Conservation (phyloP, 2,113 vertebrate species). For the Aegotheles bennettii region DNA sequence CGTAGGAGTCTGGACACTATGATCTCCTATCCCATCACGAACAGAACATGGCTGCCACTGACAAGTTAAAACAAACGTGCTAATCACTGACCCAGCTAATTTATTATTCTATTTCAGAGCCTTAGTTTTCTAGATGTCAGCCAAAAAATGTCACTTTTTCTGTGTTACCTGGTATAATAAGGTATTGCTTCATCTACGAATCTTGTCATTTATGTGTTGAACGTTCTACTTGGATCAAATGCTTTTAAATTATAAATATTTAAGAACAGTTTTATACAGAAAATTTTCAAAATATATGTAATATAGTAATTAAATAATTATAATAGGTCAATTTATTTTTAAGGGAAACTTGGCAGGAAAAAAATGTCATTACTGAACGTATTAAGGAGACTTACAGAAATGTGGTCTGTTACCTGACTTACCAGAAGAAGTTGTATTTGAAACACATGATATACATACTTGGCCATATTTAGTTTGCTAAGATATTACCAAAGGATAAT, state of each 20-base stretch:
- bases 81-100: not conserved
- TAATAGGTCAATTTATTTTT: not conserved
- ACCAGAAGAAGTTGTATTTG: not conserved
- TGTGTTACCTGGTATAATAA: not conserved
- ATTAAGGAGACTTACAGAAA: not conserved
- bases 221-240: not conserved
- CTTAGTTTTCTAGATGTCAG: not conserved
- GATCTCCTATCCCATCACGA: not conserved
- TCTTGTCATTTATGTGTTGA: not conserved
- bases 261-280: not conserved
- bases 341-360: not conserved
- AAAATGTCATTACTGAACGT: not conserved
- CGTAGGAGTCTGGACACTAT: not conserved
- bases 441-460: not conserved
- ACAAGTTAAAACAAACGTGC: not conserved
- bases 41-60: not conserved
- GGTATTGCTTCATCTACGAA: not conserved
- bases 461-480: not conserved
- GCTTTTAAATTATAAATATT: not conserved
- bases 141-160: not conserved
- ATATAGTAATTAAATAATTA: not conserved
- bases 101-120: not conserved
- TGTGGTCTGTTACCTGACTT: not conserved
- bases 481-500: not conserved
- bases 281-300: not conserved